Base-by-base conservation (phyloP, 1,140 invertebrate genomes). In the Pogonus chalceus region DNA sequence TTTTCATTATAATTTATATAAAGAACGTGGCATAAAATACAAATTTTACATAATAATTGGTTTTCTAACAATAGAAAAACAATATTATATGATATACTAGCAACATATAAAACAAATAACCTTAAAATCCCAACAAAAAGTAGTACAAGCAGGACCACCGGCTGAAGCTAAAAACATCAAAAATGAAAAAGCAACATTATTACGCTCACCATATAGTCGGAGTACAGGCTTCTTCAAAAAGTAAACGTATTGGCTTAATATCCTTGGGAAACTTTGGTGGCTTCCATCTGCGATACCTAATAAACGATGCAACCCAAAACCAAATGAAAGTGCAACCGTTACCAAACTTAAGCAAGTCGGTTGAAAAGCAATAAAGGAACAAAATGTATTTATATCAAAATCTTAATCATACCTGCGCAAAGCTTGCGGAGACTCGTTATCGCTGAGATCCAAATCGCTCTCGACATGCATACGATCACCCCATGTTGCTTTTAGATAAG, bases 401-500 rank as follows among this genome's bases (percentile, higher is more conserved):
- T 18, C 7, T 4, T 9, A 18, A 43, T 51, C 63, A 65, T 72
- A 85, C 83, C 79, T 83, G 70, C 80, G 72, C 9, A 79, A 65
- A 23, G 69, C 64, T 59, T 79, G 76, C 57, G 79, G 72, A n/a
- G 76, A 71, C 60, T 86, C 81, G 23, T 70, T 68, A 55, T 80
- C 78, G 59, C 81, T 82, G 16, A 81, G 67, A 54, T 81, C 79
- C n/a, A 77, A 69, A 61, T 85, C 82, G 59, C 79, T 80, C 58
- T 84, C 82, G 54, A 84, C 74, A 65, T 82, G 77, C 66, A 83
- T 76, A 50, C 83, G 73, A 60, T 84, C 82, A 37, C 77, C 77
- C 77, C 82, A 80, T 20, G 91, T 94, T 7, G 92, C 92, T 73
- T 90, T 90, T 56, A 95, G 72, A 71, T 96, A 96, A 1, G 91